Conservation (phyloP, 2,888 invertebrate genomes). For the Ypsolopha scabrella region DNA sequence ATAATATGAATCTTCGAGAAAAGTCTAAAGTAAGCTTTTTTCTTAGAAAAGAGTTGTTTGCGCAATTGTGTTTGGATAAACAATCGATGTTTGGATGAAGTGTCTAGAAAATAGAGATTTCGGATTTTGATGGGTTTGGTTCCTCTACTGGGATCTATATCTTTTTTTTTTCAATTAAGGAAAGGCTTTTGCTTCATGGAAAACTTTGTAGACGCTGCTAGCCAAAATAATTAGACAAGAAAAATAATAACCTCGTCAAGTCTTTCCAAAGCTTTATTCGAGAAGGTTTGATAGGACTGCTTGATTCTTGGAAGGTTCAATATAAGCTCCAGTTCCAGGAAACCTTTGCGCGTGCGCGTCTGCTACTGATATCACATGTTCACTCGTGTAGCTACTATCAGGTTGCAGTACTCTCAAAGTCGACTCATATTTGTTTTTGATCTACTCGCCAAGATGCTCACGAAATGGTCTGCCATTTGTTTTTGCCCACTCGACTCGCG, state of each 20-base stretch:
- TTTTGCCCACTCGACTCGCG: not conserved
- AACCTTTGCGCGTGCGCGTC: conserved; percentile 18
- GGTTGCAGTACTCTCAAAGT: not conserved
- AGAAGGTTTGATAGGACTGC: conserved; percentile 7
- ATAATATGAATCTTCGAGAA: too few relatives aligned
- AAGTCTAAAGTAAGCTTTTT: not conserved
- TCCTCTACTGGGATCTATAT: too few relatives aligned
- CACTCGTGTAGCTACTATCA: conserved; percentile 1
- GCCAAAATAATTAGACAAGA: too few relatives aligned
- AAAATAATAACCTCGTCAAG: too few relatives aligned
- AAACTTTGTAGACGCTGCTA: too few relatives aligned
- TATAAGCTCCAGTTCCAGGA: conserved; percentile 29
- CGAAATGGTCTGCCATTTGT: not conserved
- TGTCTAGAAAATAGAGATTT: too few relatives aligned
- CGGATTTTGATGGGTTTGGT: too few relatives aligned
- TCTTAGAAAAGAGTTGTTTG: not conserved
- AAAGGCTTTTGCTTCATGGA: too few relatives aligned
- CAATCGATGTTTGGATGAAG: not conserved
- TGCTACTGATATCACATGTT: not conserved
- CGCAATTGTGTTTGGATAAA: not conserved
- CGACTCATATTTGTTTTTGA: not conserved
- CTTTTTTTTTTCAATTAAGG: too few relatives aligned
- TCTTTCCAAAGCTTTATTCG: too few relatives aligned
- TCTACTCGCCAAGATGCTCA: not conserved
- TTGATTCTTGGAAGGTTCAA: conserved; percentile 32